Evolutionary conservation across 2,888 invertebrate genomes (phyloP), one percentile per base, ranked within the genome.

Genomic region (Autographa gamma): DNA sequence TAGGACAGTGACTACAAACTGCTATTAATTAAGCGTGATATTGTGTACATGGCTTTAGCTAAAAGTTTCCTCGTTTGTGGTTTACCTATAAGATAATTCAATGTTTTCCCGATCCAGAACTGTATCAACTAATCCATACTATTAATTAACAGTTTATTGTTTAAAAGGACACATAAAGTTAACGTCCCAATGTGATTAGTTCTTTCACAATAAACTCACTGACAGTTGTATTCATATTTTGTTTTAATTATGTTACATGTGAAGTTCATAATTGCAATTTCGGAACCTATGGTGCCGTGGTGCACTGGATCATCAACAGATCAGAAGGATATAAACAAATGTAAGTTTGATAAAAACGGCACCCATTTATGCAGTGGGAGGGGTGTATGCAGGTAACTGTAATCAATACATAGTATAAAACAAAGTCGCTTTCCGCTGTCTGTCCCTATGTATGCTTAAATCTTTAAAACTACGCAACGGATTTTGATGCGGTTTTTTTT

Each of bases 321-420:
- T 38, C 78, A 69, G 58, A 68, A 70, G 0, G 86, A 90, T 62
- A 76, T 82, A n/a, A 73, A 87, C 6, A 88, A 89, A 77, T 92
- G 93, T 72, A 90, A 84, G 82, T 76, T 76, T 0, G 74, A 86
- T 60, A 0, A 6, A 3, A n/a, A n/a, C n/a, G 88, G 88, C 19
- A 75, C 75, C 9, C 76, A 76, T 2, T 63, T 73, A 9, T 94
- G 94, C 67, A 92, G 86, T 67, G 88, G 86, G 11, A 84, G 78
- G 9, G 93, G 93, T 2, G 74, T 59, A n/a, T 94, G 94, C 87
- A 88, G 79, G 93, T 92, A 86, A 84, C 6, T 16, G 3, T 76
- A 38, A 79, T 18, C 58, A 34, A 48, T 25, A 34, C n/a, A n/a
- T n/a, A n/a, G n/a, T n/a, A n/a, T n/a, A n/a, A n/a, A n/a, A n/a